These are phyloP conservation scores for Pipistrellus nathusii DNA, from an alignment of 2,797 vertebrate genomes.

Conservation along the genomic window DNA sequence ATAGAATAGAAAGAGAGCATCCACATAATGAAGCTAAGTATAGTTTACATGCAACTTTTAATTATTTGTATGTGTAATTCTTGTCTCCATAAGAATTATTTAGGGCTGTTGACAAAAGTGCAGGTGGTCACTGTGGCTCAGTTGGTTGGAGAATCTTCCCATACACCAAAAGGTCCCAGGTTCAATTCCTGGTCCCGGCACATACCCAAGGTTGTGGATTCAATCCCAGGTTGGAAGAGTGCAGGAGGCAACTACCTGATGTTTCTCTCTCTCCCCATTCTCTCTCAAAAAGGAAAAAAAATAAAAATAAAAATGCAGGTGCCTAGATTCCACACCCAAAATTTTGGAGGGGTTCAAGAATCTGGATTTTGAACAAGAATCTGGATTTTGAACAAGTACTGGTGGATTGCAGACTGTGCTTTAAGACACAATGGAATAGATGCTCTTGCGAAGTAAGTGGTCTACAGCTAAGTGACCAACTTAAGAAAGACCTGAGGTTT, in stretches of 20 bases:
- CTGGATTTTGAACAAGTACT: neutral
- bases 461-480: neutral
- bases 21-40: neutral
- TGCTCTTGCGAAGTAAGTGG: neutral
- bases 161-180: neutral
- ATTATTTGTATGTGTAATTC: neutral
- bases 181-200: neutral
- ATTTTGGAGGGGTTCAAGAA: constrained; percentile 7
- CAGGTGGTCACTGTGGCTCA: neutral
- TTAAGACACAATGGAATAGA: neutral
- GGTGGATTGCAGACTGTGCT: neutral
- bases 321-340: neutral
- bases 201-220: neutral
- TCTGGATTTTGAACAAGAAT: constrained; percentile 37
- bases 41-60: neutral
- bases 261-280: neutral
- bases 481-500: neutral
- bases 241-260: neutral
- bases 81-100: neutral
- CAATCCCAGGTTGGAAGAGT: neutral
- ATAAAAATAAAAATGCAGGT: neutral
- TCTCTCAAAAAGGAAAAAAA: neutral
- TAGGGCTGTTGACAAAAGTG: neutral
- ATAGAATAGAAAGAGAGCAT: neutral
- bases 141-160: neutral